Evolutionary conservation across 2,888 invertebrate genomes (phyloP), one percentile per base, ranked within the genome.

Genomic region (Acanthosoma haemorrhoidale): DNA sequence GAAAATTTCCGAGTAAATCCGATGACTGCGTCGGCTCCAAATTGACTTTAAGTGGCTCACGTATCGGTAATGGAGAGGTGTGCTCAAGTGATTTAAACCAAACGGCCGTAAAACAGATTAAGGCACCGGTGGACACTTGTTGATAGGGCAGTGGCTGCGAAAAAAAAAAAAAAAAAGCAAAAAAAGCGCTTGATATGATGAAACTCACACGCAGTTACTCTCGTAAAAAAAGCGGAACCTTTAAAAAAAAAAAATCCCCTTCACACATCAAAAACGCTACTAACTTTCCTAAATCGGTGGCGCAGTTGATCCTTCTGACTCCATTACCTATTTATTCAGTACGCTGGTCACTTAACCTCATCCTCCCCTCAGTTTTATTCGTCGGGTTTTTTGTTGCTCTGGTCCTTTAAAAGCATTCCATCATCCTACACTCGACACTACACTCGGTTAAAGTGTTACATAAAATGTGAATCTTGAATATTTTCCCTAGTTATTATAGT

Each of bases 41-140:
- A 51, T 51, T 51, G 51, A 51, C 29, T 51, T 51, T 25, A 51
- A 51, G 1, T n/a, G 25, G 25, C 25, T n/a, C 51, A n/a, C 25
- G 51, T 25, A 51, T 21, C n/a, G 51, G 6, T 51, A 51, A 51
- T 51, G 25, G 51, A 51, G 25, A 25, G 29, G 51, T 51, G 25
- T 51, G 25, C 25, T n/a, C 25, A 51, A 51, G 51, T 51, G 51
- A 51, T 51, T 51, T 51, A 51, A 25, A 25, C 51, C 51, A 51
- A 51, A 51, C 51, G 51, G 51, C 29, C 51, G 51, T 51, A 51
- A 51, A 51, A 51, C 51, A 51, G 51, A 51, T 51, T 51, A 51
- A 51, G 51, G 51, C 25, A 51, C 51, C 51, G 29, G 51, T 25
- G 51, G 51, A 29, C 51, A 51, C 51, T 51, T 51, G 51, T 51